Conservation (phyloP, 1,140 invertebrate genomes). For the Euborellia annulipes region DNA sequence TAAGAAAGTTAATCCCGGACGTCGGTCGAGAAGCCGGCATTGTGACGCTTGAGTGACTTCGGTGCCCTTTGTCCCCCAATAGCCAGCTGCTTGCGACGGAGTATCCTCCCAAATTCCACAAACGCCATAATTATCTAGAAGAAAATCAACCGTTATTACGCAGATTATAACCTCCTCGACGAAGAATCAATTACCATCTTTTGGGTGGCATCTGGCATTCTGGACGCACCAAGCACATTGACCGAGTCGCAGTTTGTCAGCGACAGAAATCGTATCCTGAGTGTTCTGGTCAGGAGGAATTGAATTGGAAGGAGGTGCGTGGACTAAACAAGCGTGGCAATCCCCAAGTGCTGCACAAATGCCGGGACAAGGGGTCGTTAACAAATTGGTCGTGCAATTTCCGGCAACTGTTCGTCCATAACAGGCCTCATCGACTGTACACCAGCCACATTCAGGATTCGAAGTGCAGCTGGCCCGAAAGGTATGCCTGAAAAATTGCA, state of each 20-base stretch:
- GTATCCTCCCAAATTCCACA: conserved; percentile 60
- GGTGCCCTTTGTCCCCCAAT: conserved; percentile 74
- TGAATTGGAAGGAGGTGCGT: conserved; percentile 33
- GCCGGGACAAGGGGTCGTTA: conserved; percentile 71
- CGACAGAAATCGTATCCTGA: conserved; percentile 35
- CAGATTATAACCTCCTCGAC: not conserved
- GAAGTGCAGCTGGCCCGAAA: conserved; percentile 61
- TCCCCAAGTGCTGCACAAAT: conserved; percentile 58
- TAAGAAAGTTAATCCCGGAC: conserved; percentile 76
- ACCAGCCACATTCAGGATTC: conserved; percentile 90
- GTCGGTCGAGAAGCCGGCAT: conserved; percentile 60
- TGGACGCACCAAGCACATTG: conserved; percentile 88
- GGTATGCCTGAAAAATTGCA: conserved; percentile 37
- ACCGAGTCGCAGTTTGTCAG: conserved; percentile 51
- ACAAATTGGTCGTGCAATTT: conserved; percentile 73
- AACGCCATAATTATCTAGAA: conserved; percentile 57
- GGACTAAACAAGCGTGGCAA: conserved; percentile 76
- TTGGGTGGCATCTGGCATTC: conserved; percentile 75
- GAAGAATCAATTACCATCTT: conserved; percentile 38
- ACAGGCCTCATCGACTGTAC: conserved; percentile 64
- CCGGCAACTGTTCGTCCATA: conserved; percentile 68
- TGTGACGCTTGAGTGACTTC: conserved; percentile 59
- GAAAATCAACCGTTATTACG: conserved; percentile 3
- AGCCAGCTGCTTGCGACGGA: conserved; percentile 58
- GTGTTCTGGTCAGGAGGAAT: conserved; percentile 24